Percentiles rank a stretch among this genome's conserved stretches.
These are phyloP conservation scores for Scomber colias DNA, from an alignment of 2,113 vertebrate species.

Conservation along the genomic window DNA sequence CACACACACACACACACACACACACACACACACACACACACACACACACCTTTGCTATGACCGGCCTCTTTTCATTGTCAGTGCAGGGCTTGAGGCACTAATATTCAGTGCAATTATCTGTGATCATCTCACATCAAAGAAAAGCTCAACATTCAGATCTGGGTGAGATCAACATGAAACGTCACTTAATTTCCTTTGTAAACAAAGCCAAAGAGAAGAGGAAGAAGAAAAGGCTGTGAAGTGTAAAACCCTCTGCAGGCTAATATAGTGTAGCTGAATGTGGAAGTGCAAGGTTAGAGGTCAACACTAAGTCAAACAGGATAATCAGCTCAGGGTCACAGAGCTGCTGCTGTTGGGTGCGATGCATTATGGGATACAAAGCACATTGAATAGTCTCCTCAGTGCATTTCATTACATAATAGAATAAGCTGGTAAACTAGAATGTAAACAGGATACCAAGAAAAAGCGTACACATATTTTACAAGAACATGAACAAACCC, in stretches of 20 bases:
- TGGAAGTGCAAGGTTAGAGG: conserved; percentile 48
- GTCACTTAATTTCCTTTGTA: not conserved
- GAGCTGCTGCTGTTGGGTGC: conserved; percentile 29
- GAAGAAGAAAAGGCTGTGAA: not conserved
- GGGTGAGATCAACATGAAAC: not conserved
- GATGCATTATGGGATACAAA: conserved; percentile 62
- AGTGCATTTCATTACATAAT: conserved; percentile 71
- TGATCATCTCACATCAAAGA: not conserved
- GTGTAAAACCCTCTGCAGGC: conserved; percentile 23
- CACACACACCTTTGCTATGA: conserved; percentile 14
- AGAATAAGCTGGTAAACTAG: conserved; percentile 55
- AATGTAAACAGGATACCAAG: conserved; percentile 58
- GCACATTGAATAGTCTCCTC: conserved; percentile 56
- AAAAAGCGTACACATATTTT: conserved; percentile 32
- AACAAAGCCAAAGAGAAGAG: not conserved
- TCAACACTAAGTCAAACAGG: conserved; percentile 54
- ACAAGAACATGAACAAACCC: conserved; percentile 15
- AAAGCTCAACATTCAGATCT: not conserved
- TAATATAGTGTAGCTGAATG: conserved; percentile 42
- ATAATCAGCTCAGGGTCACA: conserved; percentile 46
- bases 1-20: no score
- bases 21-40: not conserved
- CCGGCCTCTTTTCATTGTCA: conserved; percentile 18
- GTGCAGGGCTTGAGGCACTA: no score
- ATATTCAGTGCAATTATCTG: not conserved